A percentile compares a stretch with the other conserved stretches of the same genome.
These are phyloP conservation scores for Apeira syringaria DNA, from an alignment of 2,888 invertebrate genomes.

Conservation along the genomic window DNA sequence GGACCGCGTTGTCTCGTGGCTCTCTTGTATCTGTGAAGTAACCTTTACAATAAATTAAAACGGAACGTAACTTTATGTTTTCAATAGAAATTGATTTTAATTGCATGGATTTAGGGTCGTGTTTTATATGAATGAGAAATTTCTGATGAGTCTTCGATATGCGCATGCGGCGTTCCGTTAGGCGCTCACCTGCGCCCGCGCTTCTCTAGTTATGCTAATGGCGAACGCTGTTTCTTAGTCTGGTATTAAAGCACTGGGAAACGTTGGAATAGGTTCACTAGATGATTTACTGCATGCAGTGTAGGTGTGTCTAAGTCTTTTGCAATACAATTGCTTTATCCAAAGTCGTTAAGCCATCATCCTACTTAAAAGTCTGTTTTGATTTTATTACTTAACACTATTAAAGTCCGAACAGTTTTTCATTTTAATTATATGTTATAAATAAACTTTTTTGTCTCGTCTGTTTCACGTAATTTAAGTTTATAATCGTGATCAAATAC, in stretches of 20 bases:
- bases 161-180: constrained; percentile 71
- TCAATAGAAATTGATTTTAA: constrained; percentile 48
- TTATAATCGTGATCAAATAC: no score
- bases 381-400: constrained; percentile 4
- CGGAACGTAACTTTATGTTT: constrained; percentile 23
- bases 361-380: constrained; percentile 6
- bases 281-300: constrained; percentile 41
- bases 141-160: constrained; percentile 61
- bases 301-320: constrained; percentile 37
- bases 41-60: constrained; percentile 56
- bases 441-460: no score
- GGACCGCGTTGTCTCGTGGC: constrained; percentile 56
- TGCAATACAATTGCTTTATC: constrained; percentile 34
- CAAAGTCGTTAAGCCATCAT: constrained; percentile 9
- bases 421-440: no score
- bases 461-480: no score
- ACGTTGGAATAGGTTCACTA: constrained; percentile 51
- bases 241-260: constrained; percentile 43
- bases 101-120: constrained; percentile 48
- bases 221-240: constrained; percentile 59
- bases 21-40: constrained; percentile 54
- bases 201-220: constrained; percentile 81
- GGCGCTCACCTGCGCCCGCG: constrained; percentile 76
- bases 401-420: constrained; percentile 30
- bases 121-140: constrained; percentile 49